Base-by-base conservation (phyloP, 2,797 vertebrate species). In the Rhinoraja longicauda region DNA sequence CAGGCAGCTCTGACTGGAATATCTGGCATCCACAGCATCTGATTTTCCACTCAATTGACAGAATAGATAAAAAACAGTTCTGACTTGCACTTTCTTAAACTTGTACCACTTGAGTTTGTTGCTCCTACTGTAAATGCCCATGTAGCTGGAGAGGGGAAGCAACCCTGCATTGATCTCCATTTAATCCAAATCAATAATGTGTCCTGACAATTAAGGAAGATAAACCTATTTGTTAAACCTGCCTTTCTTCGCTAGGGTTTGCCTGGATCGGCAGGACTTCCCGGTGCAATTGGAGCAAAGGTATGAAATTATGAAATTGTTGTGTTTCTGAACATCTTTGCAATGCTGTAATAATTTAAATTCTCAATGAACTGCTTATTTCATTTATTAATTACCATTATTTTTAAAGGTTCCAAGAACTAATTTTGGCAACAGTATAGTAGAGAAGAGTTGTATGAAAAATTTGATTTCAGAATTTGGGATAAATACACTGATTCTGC, bases 261-360 rank as follows among this genome's bases (percentile, higher is more conserved):
- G 73, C 97, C 98, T 94, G 99, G 98, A 32, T 95, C 95, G 94
- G 96, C 97, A 82, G 99, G 99, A 93, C 95, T 96, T 94, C 98
- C 98, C 95, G 98, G 98, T 94, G 93, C 95, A 94, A 88, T 96
- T 53, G 99, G 98, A 88, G 94, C 95, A 92, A 99, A 99, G 98
- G 99, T 99, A 95, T 94, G 93, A 93, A 53, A 93, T 93, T 72
- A n/a, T 94, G 93, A 93, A 57, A 93, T 93, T 70, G n/a, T 93
- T 92, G 10, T 75, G 24, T 75, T 92, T 92, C 26, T 26, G 15
- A 53, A 39, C 19, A 53, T 29, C 26, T 5, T 32, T 73, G 90
- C n/a, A 73, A 32, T 29, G 39, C 36, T 21, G 36, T 72, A 53
- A 73, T 62, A 86, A 62, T 32, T 19, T 32, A 64, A 32, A 88